A percentile compares a stretch with the other conserved stretches of the same genome.
Conservation (phyloP, 2,113 vertebrate genomes). For the Andinoacara biseriatus region DNA sequence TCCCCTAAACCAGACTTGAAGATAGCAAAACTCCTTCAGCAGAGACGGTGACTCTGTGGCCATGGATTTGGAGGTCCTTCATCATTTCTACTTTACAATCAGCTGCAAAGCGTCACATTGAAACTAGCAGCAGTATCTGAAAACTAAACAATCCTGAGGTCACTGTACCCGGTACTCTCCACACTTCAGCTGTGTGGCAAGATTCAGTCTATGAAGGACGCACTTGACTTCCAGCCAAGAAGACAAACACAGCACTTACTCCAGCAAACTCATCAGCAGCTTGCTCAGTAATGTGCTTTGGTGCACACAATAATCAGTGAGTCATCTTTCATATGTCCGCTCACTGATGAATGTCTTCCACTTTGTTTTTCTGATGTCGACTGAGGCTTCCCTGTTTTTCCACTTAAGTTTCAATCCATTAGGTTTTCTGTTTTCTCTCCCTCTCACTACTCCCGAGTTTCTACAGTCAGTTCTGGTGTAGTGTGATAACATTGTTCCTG, state of each 20-base stretch:
- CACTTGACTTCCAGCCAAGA: not conserved
- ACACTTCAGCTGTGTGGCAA: not conserved
- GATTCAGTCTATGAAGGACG: not conserved
- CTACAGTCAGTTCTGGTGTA: conserved; percentile 14
- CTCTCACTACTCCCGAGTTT: conserved; percentile 25
- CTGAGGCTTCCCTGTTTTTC: no score
- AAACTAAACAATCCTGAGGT: not conserved
- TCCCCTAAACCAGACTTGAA: not conserved
- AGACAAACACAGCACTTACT: not conserved
- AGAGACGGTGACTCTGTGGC: no score
- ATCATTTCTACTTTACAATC: not conserved
- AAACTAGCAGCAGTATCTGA: not conserved
- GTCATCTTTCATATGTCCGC: conserved; percentile 6
- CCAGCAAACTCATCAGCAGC: not conserved
- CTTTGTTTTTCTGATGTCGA: conserved; percentile 13
- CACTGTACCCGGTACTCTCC: not conserved
- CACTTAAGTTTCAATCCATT: no score
- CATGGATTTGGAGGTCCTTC: not conserved
- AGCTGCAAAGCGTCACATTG: not conserved
- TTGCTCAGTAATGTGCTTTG: not conserved
- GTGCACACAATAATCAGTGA: conserved; percentile 1
- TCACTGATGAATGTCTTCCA: conserved; percentile 30
- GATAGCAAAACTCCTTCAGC: not conserved
- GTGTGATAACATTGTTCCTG: conserved; percentile 41
- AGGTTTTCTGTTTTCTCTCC: not conserved